Percentiles rank a stretch among this genome's conserved stretches.
Evolutionary conservation across 2,888 invertebrate genomes (phyloP).

Genomic region (Agriotes lineatus): DNA sequence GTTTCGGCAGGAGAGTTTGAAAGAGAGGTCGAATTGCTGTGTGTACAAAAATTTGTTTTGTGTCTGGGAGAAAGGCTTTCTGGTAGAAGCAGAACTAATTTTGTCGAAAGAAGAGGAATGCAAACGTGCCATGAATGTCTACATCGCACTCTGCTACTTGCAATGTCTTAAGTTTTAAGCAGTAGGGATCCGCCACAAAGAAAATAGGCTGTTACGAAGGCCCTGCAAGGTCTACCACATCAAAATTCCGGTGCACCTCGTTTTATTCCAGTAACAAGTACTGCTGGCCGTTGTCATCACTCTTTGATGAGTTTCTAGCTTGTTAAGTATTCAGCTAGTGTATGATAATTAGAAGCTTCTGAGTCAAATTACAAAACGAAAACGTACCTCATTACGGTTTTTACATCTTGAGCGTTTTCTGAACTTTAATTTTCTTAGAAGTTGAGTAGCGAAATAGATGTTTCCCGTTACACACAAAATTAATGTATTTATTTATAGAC

Average conservation of each 20-base stretch:
- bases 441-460: too few relatives aligned
- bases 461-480: too few relatives aligned
- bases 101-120: constrained; percentile 23
- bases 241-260: constrained; percentile 13
- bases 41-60: constrained; percentile 4
- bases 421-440: too few relatives aligned
- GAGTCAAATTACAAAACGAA: neutral
- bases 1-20: neutral
- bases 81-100: constrained; percentile 16
- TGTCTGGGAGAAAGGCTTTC: neutral
- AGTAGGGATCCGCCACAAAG: constrained; percentile 5
- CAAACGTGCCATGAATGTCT: constrained; percentile 26
- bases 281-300: constrained; percentile 3
- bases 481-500: too few relatives aligned
- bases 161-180: constrained; percentile 24
- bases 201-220: constrained; percentile 7
- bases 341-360: neutral
- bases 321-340: constrained; percentile 9
- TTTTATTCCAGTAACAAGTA: neutral
- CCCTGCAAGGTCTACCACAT: constrained; percentile 6
- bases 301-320: constrained; percentile 4
- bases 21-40: neutral
- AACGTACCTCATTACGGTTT: neutral
- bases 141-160: constrained; percentile 9
- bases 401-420: neutral